phyloP scores from a whole-genome alignment of 2,888 invertebrate species.

The Teinopalpus imperialis region DNA sequence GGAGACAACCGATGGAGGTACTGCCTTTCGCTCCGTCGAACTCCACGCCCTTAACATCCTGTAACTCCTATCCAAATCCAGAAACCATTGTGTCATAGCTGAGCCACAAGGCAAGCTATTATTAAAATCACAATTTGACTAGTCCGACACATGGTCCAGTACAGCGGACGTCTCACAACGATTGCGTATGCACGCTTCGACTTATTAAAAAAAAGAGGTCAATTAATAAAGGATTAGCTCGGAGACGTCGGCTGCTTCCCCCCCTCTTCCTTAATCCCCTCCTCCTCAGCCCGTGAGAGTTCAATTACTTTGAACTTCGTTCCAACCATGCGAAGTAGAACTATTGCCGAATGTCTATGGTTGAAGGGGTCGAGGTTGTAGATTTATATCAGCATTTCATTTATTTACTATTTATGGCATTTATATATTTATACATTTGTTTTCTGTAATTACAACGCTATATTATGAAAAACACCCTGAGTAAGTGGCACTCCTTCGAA shows the following conservation, averaged over 20 bases:
- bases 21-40: constrained; percentile 76
- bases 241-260: constrained; percentile 65
- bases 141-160: constrained; percentile 39
- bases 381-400: constrained; percentile 66
- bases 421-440: constrained; percentile 62
- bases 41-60: constrained; percentile 52
- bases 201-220: constrained; percentile 70
- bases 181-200: constrained; percentile 42
- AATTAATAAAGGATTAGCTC: constrained; percentile 71
- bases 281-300: constrained; percentile 50
- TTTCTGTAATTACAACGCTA: constrained; percentile 63
- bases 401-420: constrained; percentile 74
- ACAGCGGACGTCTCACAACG: constrained; percentile 55
- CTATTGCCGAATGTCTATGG: constrained; percentile 74
- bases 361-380: constrained; percentile 80
- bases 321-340: constrained; percentile 60
- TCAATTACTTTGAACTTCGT: constrained; percentile 72
- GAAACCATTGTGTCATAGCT: constrained; percentile 28
- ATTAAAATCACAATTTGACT: constrained; percentile 38
- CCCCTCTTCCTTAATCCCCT: constrained; percentile 37
- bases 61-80: constrained; percentile 28
- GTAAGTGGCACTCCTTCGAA: constrained; percentile 79
- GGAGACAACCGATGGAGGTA: constrained; percentile 98
- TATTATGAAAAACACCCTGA: constrained; percentile 60
- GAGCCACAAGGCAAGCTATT: constrained; percentile 7